Percentiles rank a stretch among this genome's conserved stretches.
These are phyloP conservation scores for Ennomos erosarius DNA, from an alignment of 2,888 invertebrate genomes.

Conservation along the genomic window DNA sequence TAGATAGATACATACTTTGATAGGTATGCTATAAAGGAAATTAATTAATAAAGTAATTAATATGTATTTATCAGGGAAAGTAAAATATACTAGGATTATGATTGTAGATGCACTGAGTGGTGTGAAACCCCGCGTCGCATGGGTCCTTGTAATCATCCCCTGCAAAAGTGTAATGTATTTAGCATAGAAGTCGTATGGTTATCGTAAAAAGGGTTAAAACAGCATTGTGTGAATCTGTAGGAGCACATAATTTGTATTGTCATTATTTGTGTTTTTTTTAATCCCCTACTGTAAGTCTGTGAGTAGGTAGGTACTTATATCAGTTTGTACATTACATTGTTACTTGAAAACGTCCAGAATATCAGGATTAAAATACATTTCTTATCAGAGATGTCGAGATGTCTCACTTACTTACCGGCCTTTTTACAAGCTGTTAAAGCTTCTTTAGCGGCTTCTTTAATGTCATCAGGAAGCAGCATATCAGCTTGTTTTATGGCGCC, in stretches of 20 bases:
- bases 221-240: too few relatives aligned
- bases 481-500: conserved; percentile 79
- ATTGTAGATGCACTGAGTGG: conserved; percentile 81
- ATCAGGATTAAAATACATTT: conserved; percentile 3
- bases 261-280: too few relatives aligned
- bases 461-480: conserved; percentile 72
- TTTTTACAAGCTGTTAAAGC: conserved; percentile 79
- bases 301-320: too few relatives aligned
- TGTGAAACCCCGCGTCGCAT: conserved; percentile 79
- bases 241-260: too few relatives aligned
- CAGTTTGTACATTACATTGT: too few relatives aligned
- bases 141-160: conserved; percentile 78
- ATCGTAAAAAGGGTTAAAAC: too few relatives aligned
- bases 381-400: not conserved
- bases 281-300: too few relatives aligned
- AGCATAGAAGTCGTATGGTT: too few relatives aligned
- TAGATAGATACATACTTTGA: too few relatives aligned
- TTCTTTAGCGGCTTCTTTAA: conserved; percentile 71
- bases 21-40: too few relatives aligned
- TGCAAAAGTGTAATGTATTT: conserved; percentile 54
- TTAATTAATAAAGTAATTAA: too few relatives aligned
- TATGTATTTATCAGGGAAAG: conserved; percentile 60
- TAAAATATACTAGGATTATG: conserved; percentile 76
- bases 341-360: too few relatives aligned
- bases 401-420: conserved; percentile 71